Evolutionary conservation across 2,113 vertebrate genomes (phyloP).

Genomic region (Galeopterus variegatus): DNA sequence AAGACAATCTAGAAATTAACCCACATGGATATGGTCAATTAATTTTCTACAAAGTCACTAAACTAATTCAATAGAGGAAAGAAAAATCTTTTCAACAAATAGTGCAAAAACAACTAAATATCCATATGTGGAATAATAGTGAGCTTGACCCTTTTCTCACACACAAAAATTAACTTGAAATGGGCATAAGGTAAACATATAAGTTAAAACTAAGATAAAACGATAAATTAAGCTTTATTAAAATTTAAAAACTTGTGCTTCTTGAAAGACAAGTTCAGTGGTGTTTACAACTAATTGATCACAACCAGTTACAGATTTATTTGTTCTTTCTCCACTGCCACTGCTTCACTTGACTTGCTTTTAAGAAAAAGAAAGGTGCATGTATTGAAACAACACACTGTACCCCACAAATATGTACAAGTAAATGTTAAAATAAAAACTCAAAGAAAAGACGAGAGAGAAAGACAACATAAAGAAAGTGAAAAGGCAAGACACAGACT

Average conservation of each 20-base stretch:
- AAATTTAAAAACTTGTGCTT: neutral
- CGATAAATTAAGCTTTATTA: neutral
- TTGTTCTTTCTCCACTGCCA: too few relatives aligned
- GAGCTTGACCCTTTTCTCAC: neutral
- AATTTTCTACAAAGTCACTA: neutral
- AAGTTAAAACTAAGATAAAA: neutral
- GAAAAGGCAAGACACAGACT: neutral
- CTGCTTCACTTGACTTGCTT: too few relatives aligned
- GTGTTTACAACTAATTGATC: too few relatives aligned
- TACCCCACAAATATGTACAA: too few relatives aligned
- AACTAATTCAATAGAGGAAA: neutral
- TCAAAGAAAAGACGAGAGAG: too few relatives aligned
- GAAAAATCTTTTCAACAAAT: neutral
- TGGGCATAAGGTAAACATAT: neutral
- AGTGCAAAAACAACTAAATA: neutral
- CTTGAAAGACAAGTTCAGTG: too few relatives aligned
- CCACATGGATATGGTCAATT: neutral
- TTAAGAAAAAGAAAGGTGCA: too few relatives aligned
- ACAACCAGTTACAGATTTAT: too few relatives aligned
- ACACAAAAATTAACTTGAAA: slow-evolving; percentile 46
- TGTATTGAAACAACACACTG: too few relatives aligned
- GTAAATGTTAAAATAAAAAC: too few relatives aligned
- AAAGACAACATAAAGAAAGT: neutral
- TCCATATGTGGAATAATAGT: neutral
- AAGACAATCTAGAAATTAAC: neutral